Base-by-base conservation (phyloP, 2,797 vertebrate genomes). In the Sciaenops ocellatus region DNA sequence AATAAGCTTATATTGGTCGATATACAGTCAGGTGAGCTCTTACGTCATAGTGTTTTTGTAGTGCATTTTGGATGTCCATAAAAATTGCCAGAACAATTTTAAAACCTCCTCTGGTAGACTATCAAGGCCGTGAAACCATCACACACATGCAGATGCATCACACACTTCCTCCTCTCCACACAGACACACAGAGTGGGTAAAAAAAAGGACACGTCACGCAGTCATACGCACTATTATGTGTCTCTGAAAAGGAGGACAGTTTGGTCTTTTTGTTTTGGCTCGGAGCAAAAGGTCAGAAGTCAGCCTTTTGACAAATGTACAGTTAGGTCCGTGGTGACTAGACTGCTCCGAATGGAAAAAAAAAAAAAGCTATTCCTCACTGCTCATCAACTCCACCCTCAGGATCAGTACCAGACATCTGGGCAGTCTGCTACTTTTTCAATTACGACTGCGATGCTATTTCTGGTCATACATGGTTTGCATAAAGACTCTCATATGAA, bases 221-320 rank as follows among this genome's bases (percentile, higher is more conserved):
- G 44, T 44, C 61, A 44, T 24, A 54, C 59, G 20, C 5, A 44
- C 26, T 18, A 57, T 52, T 62, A 24, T 55, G 41, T 30, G 10
- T 13, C 52, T 26, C n/a, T 47, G 47, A 62, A 73, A 66, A 67
- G 18, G 48, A 77, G 34, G 12, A 26, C 66, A 57, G 26, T 76
- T 56, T 70, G 48, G 76, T 63, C 28, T 68, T 67, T 67, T 77
- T 44, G 20, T 73, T 73, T 66, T 71, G 63, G 51, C 68, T 81
- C 30, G 61, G 34, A 67, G 65, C 55, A 62, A 18, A 51, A 42
- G 76, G 69, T 76, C 75, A 76, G 34, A 51, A 56, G 67, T 79
- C 69, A 64, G 69, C 38, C 30, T 70, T 79, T 30, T 82, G 80
- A 83, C 74, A 55, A 75, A 80, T 63, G 73, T 41, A 76, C 68